A percentile compares a stretch with the other conserved stretches of the same genome.
Conservation (phyloP, 2,113 vertebrate genomes). For the Chelonoidis abingdonii region DNA sequence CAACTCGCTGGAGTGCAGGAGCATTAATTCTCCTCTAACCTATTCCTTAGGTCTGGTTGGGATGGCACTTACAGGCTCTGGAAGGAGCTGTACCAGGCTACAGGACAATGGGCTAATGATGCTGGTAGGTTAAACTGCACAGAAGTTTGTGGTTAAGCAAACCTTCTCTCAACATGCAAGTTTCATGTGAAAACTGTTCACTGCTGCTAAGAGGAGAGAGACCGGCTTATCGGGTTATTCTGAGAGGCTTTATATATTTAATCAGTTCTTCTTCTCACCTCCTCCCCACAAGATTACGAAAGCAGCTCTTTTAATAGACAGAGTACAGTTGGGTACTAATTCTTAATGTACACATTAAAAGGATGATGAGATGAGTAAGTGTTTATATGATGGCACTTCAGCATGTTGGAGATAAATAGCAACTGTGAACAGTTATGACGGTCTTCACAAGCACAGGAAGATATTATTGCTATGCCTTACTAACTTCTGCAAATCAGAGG, state of each 20-base stretch:
- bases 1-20: not conserved
- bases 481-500: not conserved
- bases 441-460: not conserved
- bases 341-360: not conserved
- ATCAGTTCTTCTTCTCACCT: not conserved
- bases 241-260: not conserved
- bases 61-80: not conserved
- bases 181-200: not conserved
- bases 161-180: not conserved
- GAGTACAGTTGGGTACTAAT: not conserved
- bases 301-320: not conserved
- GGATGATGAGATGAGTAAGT: not conserved
- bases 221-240: not conserved
- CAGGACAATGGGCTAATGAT: not conserved
- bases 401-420: not conserved
- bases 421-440: not conserved
- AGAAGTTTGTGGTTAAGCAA: not conserved
- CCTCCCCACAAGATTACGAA: not conserved
- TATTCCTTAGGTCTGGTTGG: not conserved
- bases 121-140: not conserved
- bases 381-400: not conserved
- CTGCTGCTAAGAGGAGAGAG: not conserved
- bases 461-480: not conserved
- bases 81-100: fast-evolving
- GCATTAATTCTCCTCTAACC: not conserved